phyloP scores from a whole-genome alignment of 2,888 invertebrate species.

The Ichneumoninae sp. region DNA sequence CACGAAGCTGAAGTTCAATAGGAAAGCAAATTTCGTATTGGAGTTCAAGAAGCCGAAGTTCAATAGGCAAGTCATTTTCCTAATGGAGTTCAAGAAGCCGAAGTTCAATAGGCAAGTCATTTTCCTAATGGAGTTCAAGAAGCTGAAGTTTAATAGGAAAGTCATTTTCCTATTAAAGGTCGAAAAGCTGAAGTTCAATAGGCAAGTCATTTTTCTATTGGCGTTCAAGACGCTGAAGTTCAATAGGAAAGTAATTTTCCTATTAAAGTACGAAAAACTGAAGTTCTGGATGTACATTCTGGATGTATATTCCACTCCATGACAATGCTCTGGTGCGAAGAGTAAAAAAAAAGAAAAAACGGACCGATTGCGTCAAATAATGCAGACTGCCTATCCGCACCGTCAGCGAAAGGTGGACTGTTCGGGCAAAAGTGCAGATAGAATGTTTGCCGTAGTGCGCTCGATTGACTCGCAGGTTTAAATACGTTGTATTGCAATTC shows the following conservation, averaged over 20 bases:
- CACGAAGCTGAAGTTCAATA: too few relatives aligned
- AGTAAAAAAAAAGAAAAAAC: not conserved
- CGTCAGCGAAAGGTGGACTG: not conserved
- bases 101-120: not conserved
- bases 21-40: constrained; percentile 21
- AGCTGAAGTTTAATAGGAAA: not conserved
- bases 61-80: not conserved
- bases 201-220: not conserved
- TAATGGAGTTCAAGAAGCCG: constrained; percentile 15
- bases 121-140: not conserved
- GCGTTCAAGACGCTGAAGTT: not conserved
- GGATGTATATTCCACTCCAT: not conserved
- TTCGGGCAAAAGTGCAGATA: not conserved
- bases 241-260: too few relatives aligned
- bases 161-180: constrained; percentile 20
- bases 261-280: constrained; percentile 24
- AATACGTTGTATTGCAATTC: not conserved
- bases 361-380: not conserved
- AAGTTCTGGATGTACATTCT: not conserved
- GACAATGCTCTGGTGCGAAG: not conserved
- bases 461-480: too few relatives aligned
- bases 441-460: not conserved
- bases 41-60: constrained; percentile 17
- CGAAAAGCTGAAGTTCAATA: constrained; percentile 4
- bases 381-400: not conserved